Base-by-base conservation (phyloP, 1,140 invertebrate species). In the Zaprionus capensis region DNA sequence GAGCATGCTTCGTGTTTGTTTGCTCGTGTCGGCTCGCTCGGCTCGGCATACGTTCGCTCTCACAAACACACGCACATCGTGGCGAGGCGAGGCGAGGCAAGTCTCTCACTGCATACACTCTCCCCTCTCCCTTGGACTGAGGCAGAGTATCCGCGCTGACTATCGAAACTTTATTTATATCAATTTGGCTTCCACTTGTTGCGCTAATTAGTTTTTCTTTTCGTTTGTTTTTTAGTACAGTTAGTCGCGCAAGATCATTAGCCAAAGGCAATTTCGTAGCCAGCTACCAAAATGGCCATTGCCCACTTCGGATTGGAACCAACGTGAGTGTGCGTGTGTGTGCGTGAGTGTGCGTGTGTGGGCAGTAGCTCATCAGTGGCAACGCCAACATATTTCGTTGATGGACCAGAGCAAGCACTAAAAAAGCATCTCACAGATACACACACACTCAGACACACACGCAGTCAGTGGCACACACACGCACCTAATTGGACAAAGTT, bases 401-500 rank as follows among this genome's bases (percentile, higher is more conserved):
- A 78, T 78, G 72, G 66, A 75, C 58, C 56, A 69, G 24, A 70
- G 4, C 28, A 26, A 59, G 22, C 46, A 53, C n/a, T 41, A 51
- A 34, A 74, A 65, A 77, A 57, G 36, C 53, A 74, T 72, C 75
- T 68, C 71, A 74, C 46, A 78, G 53, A 78, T 64, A 73, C 68
- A 15, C 55, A 20, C 55, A 58, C 34, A 34, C 58, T n/a, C n/a
- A n/a, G n/a, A 74, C 49, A 67, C 31, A 36, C 36, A 65, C 49
- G 38, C 58, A 62, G 36, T 14, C 62, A 56, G 65, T 34, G 14
- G 51, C 53, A 44, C 58, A 57, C 51, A 58, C 72, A 64, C 56
- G 53, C 31, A 68, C 53, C 56, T 75, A 75, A 78, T 74, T 78
- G 66, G 61, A 74, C 76, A 78, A 78, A 78, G 76, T 78, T 66